Evolutionary conservation across 2,888 invertebrate species (phyloP).

Genomic region (Ormyrus thymus): DNA sequence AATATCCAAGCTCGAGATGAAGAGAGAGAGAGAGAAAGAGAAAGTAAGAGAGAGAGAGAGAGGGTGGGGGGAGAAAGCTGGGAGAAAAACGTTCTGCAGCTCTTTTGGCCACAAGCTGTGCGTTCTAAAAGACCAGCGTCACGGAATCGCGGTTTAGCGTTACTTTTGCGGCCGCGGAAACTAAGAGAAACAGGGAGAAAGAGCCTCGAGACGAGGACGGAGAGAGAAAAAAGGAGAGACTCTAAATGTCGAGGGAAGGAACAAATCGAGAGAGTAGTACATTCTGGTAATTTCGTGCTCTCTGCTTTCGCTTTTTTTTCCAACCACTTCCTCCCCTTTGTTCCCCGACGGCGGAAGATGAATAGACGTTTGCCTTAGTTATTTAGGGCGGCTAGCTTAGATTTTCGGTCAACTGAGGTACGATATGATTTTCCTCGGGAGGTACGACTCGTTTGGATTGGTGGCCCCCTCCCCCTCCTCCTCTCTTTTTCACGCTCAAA

Average conservation of each 20-base stretch:
- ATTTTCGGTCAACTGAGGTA: not conserved
- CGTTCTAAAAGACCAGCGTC: conserved; percentile 21
- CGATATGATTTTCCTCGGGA: no score
- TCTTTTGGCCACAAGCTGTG: conserved; percentile 14
- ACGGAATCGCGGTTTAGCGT: conserved; percentile 10
- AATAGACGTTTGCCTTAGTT: conserved; percentile 23
- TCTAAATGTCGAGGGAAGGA: conserved; percentile 14
- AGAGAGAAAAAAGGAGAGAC: not conserved
- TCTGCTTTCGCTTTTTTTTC: not conserved
- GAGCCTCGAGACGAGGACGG: not conserved
- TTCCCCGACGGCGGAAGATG: conserved; percentile 1
- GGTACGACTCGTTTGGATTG: no score
- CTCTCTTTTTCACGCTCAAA: conserved; percentile 18
- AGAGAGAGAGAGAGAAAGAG: not conserved
- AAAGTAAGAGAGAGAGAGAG: not conserved
- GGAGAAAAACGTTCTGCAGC: conserved; percentile 10
- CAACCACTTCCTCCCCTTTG: not conserved
- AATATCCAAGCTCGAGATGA: not conserved
- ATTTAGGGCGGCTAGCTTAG: conserved; percentile 1
- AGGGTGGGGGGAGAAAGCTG: not conserved
- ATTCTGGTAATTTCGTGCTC: conserved; percentile 29
- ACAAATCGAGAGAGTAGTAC: conserved; percentile 20
- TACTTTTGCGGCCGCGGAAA: not conserved
- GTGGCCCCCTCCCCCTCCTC: no score
- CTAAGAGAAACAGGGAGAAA: not conserved